These are phyloP conservation scores for Poicephalus meyeri DNA, from an alignment of 2,113 vertebrate species.

Conservation along the genomic window DNA sequence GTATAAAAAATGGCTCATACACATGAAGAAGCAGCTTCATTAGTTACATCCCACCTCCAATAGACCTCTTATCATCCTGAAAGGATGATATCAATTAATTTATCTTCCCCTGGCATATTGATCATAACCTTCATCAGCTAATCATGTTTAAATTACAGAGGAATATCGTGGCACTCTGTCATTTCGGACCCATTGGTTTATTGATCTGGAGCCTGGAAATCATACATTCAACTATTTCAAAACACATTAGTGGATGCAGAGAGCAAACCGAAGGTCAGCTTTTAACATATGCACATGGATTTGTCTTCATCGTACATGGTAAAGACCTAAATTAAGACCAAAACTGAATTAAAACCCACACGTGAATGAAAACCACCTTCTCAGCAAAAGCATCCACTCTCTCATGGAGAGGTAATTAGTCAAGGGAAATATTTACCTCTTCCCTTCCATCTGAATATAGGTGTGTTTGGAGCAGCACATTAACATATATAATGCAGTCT, in stretches of 20 bases:
- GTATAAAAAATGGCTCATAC: slow-evolving; percentile 62
- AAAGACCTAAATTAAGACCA: slow-evolving; percentile 29
- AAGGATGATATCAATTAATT: slow-evolving; percentile 82
- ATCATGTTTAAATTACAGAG: slow-evolving; percentile 80
- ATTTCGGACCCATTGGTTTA: slow-evolving; percentile 74
- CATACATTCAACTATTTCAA: slow-evolving; percentile 62
- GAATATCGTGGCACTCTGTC: slow-evolving; percentile 75
- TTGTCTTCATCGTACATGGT: not conserved
- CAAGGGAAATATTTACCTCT: not conserved
- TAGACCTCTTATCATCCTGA: slow-evolving; percentile 72
- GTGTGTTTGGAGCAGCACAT: not conserved
- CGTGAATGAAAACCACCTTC: not conserved
- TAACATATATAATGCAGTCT: not conserved
- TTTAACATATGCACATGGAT: not conserved
- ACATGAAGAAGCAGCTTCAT: slow-evolving; percentile 69
- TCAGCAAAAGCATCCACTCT: not conserved
- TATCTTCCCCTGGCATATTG: slow-evolving; percentile 73
- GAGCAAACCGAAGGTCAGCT: slow-evolving; percentile 55
- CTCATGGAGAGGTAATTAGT: not conserved
- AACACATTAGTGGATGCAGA: slow-evolving; percentile 35
- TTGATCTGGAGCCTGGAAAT: slow-evolving; percentile 67
- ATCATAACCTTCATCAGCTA: slow-evolving; percentile 81
- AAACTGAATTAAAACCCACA: not conserved
- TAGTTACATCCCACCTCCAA: slow-evolving; percentile 74
- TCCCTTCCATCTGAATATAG: not conserved